phyloP scores from a whole-genome alignment of 1,140 invertebrate species.

The Popillia japonica region DNA sequence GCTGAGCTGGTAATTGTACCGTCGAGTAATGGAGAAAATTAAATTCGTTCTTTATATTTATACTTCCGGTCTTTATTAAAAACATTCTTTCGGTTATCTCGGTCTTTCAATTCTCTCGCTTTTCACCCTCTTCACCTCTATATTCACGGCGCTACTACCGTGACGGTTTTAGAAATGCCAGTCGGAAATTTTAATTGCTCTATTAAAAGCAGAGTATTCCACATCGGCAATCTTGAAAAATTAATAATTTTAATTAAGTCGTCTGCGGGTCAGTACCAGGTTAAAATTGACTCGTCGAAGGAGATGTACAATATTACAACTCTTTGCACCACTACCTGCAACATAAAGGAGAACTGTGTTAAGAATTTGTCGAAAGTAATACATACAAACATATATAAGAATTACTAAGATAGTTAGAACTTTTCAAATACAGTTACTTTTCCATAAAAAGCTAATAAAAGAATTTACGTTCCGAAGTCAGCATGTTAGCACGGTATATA shows the following conservation, averaged over 20 bases:
- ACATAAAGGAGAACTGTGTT: not conserved
- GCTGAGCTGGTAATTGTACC: slow-evolving; percentile 33
- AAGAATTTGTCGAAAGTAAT: not conserved
- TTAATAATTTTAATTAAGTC: slow-evolving; percentile 20
- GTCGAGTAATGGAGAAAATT: slow-evolving; percentile 36
- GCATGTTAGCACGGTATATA: too few relatives aligned
- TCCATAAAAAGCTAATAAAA: not conserved
- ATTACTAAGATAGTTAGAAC: not conserved
- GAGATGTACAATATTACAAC: not conserved
- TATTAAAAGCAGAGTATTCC: not conserved
- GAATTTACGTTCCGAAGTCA: not conserved
- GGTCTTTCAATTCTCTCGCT: not conserved
- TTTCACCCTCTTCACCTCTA: not conserved
- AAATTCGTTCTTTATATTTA: slow-evolving; percentile 39
- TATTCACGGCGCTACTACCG: not conserved
- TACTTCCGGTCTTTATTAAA: slow-evolving; percentile 26
- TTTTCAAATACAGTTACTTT: not conserved
- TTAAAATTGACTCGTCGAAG: not conserved
- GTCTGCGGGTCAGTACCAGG: not conserved
- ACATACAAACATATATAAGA: not conserved
- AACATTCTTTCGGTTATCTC: slow-evolving; percentile 15
- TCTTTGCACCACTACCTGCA: not conserved
- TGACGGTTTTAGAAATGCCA: not conserved
- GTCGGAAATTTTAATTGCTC: slow-evolving; percentile 24
- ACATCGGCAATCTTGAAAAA: slow-evolving; percentile 2